phyloP scores from a whole-genome alignment of 2,797 vertebrate genomes.

The Sternarchorhynchus goeldii region DNA sequence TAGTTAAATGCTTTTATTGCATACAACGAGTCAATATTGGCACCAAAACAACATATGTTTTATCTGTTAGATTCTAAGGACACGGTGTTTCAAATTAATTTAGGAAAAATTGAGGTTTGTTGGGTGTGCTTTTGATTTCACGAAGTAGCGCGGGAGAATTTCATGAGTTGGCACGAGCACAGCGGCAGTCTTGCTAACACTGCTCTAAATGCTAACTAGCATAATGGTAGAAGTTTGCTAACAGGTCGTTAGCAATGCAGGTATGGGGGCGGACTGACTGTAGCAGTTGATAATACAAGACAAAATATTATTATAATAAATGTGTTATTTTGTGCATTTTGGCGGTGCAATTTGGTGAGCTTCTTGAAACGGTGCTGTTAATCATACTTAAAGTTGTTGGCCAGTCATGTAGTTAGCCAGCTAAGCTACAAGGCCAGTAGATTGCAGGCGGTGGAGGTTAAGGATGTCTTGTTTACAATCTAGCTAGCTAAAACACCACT shows the following conservation, averaged over 20 bases:
- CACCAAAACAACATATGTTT: no score
- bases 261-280: background rate
- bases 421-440: slow-evolving; percentile 39
- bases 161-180: slow-evolving; percentile 31
- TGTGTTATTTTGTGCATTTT: no score
- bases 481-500: slow-evolving; percentile 17
- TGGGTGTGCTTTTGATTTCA: slow-evolving; percentile 25
- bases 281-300: no score
- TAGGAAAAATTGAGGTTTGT: background rate
- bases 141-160: slow-evolving; percentile 58
- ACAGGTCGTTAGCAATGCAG: slow-evolving; percentile 17
- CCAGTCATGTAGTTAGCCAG: background rate
- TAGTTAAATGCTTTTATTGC: background rate
- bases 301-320: no score
- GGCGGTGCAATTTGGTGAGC: no score
- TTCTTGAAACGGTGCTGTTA: no score
- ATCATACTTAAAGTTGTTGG: no score
- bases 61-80: background rate
- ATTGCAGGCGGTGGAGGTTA: slow-evolving; percentile 33
- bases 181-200: background rate
- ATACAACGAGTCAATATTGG: background rate
- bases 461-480: slow-evolving; percentile 64
- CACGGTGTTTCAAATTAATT: background rate
- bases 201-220: slow-evolving; percentile 33
- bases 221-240: slow-evolving; percentile 29